A percentile compares a stretch with the other conserved stretches of the same genome.
phyloP scores from a whole-genome alignment of 2,113 vertebrate species.

The Callipepla californica region DNA sequence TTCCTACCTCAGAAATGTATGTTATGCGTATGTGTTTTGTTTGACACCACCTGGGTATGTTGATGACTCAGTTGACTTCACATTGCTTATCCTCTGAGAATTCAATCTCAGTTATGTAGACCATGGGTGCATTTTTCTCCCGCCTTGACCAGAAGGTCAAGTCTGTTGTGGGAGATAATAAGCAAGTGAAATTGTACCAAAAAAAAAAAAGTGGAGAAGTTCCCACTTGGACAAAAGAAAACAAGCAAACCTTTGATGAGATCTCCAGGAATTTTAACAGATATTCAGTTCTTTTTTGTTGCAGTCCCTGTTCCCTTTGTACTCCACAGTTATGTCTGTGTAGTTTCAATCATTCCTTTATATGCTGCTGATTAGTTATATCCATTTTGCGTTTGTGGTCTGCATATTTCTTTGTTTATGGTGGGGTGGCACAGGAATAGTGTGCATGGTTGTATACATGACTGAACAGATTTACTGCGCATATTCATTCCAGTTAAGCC shows the following conservation, averaged over 20 bases:
- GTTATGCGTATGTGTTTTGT: accelerated
- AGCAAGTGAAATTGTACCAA: not conserved
- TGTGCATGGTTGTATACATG: accelerated
- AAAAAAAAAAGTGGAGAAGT: not conserved
- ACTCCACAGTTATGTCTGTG: not conserved
- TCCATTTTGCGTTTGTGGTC: not conserved
- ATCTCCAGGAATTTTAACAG: accelerated
- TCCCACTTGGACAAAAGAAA: not conserved
- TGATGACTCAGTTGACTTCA: not conserved
- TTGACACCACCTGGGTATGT: not conserved
- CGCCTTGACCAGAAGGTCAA: not conserved
- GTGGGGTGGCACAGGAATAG: not conserved
- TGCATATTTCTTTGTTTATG: not conserved
- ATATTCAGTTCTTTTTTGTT: accelerated
- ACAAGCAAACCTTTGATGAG: accelerated
- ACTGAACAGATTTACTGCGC: not conserved
- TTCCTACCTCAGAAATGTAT: accelerated
- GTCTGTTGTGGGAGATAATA: not conserved
- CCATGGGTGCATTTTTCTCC: not conserved
- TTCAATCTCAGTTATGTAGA: not conserved
- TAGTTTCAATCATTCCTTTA: not conserved
- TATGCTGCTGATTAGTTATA: not conserved
- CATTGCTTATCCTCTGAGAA: not conserved
- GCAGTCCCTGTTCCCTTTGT: accelerated
- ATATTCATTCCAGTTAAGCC: not conserved